Evolutionary conservation across 2,888 invertebrate genomes (phyloP), one percentile per base, ranked within the genome.

Genomic region (Metellina segmentata): DNA sequence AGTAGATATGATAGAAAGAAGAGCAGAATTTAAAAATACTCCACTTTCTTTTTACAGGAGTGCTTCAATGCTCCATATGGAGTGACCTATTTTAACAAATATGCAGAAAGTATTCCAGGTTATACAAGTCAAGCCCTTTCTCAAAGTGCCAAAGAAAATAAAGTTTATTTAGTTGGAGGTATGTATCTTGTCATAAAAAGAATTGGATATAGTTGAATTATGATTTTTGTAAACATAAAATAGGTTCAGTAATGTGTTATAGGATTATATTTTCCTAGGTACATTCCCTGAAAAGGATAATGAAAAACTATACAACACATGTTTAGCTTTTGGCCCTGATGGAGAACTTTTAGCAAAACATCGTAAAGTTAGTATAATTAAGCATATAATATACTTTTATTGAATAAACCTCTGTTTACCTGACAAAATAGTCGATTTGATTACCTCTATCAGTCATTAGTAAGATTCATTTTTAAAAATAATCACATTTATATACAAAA

Each of bases 21-120:
- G 16, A 19, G 20, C 7, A 78, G 19, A 61, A 19, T 53, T 19
- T 9, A 20, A 53, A 19, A 61, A 9, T 53, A 53, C 52, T 20
- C 81, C 7, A 7, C 19, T 20, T n/a, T 52, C n/a, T 53, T 8
- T 16, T 89, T 90, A 61, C 91, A 95, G 95, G 99, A 99, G 95
- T 98, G 98, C 94, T 99, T 99, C 94, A 99, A 99, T 95, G 97
- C 97, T 19, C 99, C 99, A 0, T 99, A 99, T 95, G 99, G 98
- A 89, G 97, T 97, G 81, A 96, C 94, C 78, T 94, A 96, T 95
- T 98, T 99, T 94, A 95, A 96, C 0, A 96, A 98, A 94, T 98
- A 98, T 95, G 97, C 99, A 0, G 99, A 99, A 95, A 95, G 95
- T 20, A 96, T 99, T 83, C 98, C 98, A 0, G 98, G 98, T 0